Evolutionary conservation across 2,888 invertebrate genomes (phyloP).

Genomic region (Pseudolycoriella hygida): DNA sequence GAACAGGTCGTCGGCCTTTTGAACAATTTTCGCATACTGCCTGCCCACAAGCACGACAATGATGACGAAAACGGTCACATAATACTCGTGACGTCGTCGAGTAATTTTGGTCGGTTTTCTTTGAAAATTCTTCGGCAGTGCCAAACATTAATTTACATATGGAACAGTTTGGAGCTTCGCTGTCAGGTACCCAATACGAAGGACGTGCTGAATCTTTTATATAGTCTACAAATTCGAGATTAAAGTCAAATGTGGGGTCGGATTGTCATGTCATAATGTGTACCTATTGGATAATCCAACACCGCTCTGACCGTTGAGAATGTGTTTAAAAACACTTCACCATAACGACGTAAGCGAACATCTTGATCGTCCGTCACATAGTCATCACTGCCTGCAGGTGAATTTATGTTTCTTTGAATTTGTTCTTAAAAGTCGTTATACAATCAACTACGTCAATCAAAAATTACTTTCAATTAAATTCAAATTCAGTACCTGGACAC

Average conservation of each 20-base stretch:
- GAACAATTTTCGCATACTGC: slow-evolving; percentile 47
- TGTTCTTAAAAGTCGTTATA: background rate
- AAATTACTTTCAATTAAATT: no score
- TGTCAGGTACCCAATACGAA: slow-evolving; percentile 62
- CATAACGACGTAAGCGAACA: slow-evolving; percentile 41
- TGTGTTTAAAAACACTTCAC: slow-evolving; percentile 56
- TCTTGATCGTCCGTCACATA: slow-evolving; percentile 24
- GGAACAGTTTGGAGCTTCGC: slow-evolving; percentile 43
- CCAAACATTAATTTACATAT: slow-evolving; percentile 45
- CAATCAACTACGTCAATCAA: background rate
- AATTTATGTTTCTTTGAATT: slow-evolving; percentile 4
- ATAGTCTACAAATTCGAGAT: slow-evolving; percentile 27
- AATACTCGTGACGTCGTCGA: background rate
- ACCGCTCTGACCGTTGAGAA: slow-evolving; percentile 51
- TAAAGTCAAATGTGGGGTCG: no score
- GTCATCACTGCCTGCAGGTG: slow-evolving; percentile 10
- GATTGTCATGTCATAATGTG: no score
- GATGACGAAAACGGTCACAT: slow-evolving; percentile 33
- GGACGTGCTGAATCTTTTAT: slow-evolving; percentile 62
- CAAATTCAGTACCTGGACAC: slow-evolving; percentile 18
- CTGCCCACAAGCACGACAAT: slow-evolving; percentile 53
- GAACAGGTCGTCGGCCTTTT: slow-evolving; percentile 39
- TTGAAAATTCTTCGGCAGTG: slow-evolving; percentile 27
- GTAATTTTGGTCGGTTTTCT: background rate
- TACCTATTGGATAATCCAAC: slow-evolving; percentile 54